Percentiles rank a stretch among this genome's conserved stretches.
Conservation (phyloP, 2,797 vertebrate species). For the Cyclura pinguis region DNA sequence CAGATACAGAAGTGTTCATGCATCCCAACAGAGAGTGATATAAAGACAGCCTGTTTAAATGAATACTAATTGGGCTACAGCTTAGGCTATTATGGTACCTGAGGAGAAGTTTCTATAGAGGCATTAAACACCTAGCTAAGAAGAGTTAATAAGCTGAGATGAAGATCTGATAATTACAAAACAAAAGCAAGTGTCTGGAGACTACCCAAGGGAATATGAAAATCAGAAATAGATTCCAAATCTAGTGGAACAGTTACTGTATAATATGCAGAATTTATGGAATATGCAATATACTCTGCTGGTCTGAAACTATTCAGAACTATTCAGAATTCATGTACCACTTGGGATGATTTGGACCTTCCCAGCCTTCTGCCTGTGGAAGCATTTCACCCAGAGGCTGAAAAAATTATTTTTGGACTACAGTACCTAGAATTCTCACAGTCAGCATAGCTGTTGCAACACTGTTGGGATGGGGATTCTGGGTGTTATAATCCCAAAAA, state of each 20-base stretch:
- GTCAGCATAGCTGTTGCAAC: too few relatives aligned
- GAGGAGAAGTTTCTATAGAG: not conserved
- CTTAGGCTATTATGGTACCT: not conserved
- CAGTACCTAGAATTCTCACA: too few relatives aligned
- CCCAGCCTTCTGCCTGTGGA: not conserved
- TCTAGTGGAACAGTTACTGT: not conserved
- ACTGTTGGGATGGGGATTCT: too few relatives aligned
- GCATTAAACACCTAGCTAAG: not conserved
- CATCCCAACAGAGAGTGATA: too few relatives aligned
- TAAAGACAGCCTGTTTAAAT: not conserved
- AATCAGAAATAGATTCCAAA: not conserved
- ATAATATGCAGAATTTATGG: too few relatives aligned
- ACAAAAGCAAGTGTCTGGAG: not conserved
- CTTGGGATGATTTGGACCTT: not conserved
- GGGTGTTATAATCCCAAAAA: too few relatives aligned
- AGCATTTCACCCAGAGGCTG: not conserved
- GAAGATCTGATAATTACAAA: not conserved
- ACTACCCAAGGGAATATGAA: not conserved
- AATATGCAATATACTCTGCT: not conserved
- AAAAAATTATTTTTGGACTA: too few relatives aligned
- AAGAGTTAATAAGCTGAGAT: not conserved
- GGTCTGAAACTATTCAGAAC: not conserved
- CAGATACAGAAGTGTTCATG: not conserved
- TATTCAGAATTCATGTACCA: not conserved
- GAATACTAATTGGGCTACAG: not conserved